These are phyloP conservation scores for Pocillopora meandrina DNA, from an alignment of 92 coral and sea anemone genomes.

Conservation along the genomic window DNA sequence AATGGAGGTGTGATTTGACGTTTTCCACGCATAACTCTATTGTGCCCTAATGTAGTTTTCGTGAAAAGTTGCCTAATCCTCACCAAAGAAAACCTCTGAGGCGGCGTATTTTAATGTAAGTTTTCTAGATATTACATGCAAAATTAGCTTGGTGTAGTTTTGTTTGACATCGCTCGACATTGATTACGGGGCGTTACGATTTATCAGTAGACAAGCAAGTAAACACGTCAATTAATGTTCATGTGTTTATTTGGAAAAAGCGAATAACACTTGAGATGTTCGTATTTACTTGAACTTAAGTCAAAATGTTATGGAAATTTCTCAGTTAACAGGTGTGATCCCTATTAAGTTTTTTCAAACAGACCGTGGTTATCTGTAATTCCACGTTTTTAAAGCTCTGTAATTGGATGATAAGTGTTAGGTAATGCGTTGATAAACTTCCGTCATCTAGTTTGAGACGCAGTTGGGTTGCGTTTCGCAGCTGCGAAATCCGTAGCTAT, in stretches of 20 bases:
- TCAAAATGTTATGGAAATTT: background rate
- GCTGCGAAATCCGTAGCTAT: background rate
- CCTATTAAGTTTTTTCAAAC: conserved; percentile 21
- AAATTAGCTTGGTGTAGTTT: background rate
- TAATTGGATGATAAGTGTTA: conserved; percentile 57
- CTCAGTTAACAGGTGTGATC: conserved; percentile 14
- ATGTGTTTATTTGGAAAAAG: conserved; percentile 50
- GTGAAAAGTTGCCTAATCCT: background rate
- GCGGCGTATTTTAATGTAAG: background rate
- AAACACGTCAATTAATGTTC: conserved; percentile 55
- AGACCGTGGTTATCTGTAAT: conserved; percentile 40
- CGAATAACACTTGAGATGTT: background rate
- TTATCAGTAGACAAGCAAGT: conserved; percentile 37
- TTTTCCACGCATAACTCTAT: background rate
- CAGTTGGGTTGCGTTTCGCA: conserved; percentile 37
- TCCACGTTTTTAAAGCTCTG: conserved; percentile 42
- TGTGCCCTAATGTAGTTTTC: background rate
- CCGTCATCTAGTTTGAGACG: conserved; percentile 24
- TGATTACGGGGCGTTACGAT: conserved; percentile 30
- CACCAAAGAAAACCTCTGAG: background rate
- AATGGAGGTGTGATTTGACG: conserved; percentile 30
- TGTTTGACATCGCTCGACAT: background rate
- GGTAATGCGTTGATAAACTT: conserved; percentile 42
- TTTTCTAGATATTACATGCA: background rate
- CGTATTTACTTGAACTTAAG: conserved; percentile 21